Evolutionary conservation across 2,888 invertebrate species (phyloP).

Genomic region (Eumerus sabulonum): DNA sequence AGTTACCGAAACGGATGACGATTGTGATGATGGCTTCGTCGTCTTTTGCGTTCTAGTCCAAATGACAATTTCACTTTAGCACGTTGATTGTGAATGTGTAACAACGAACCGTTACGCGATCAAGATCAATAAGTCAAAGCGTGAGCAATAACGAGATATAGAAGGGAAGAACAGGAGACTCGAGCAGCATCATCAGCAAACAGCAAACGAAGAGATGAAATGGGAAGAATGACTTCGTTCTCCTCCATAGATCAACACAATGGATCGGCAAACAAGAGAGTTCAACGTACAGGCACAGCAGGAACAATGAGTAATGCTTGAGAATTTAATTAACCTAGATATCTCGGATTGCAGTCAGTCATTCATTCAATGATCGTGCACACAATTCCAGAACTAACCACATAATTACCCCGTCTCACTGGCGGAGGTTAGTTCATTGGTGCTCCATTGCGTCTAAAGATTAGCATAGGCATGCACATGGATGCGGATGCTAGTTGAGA

Average conservation of each 20-base stretch:
- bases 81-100: conserved; percentile 51
- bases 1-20: conserved; percentile 30
- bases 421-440: conserved; percentile 17
- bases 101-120: conserved; percentile 65
- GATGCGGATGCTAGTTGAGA: not conserved
- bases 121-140: conserved; percentile 67
- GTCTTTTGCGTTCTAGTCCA: conserved; percentile 39
- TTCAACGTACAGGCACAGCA: conserved; percentile 3
- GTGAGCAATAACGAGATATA: conserved; percentile 56
- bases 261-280: conserved; percentile 26
- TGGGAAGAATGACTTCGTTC: not conserved
- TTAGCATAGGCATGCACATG: conserved; percentile 23
- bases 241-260: conserved; percentile 23
- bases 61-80: conserved; percentile 61
- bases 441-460: conserved; percentile 47
- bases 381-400: conserved; percentile 65
- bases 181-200: no score
- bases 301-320: conserved; percentile 67
- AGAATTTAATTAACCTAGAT: conserved; percentile 69
- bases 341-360: conserved; percentile 65
- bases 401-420: conserved; percentile 58
- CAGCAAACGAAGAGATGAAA: not conserved
- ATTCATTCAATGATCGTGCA: conserved; percentile 67
- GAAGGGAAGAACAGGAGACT: not conserved
- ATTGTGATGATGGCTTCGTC: conserved; percentile 4